Evolutionary conservation across 2,888 invertebrate genomes (phyloP), one percentile per base, ranked within the genome.

Genomic region (Anthoptus insignis): DNA sequence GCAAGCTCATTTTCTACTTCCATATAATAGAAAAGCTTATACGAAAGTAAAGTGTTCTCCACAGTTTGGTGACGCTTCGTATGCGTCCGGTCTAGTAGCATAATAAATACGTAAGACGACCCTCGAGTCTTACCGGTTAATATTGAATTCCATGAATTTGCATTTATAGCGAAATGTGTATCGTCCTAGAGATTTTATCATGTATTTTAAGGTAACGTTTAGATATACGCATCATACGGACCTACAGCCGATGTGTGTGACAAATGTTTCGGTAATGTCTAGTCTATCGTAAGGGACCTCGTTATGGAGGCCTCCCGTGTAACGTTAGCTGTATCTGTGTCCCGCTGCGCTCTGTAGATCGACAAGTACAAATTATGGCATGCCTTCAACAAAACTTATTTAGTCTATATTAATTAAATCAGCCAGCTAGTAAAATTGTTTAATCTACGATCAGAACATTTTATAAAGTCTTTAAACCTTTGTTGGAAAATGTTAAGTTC

Each of bases 121-220:
- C 47, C 32, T 72, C 71, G 68, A 78, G 87, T 82, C 90, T 91
- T 91, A 89, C 82, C 79, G 78, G 75, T 81, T 86, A 81, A 86
- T 89, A 87, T 91, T 92, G 91, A 92, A 93, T 93, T 93, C 92
- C 92, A 91, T 92, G 92, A 93, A 93, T 92, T 92, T 93, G 93
- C 93, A 93, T 93, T 92, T 92, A 91, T 91, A 90, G 86, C 87
- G 89, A 91, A 90, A 89, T 89, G 89, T 89, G 84, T 91, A 87
- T 90, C 86, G 91, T 91, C 87, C 89, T 92, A 91, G 89, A 92
- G 90, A 91, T 91, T 91, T 88, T 89, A 89, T 88, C 87, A 87
- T 88, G 84, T 88, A 86, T 88, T 89, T n/a, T 91, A 89, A 90
- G 89, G 84, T 89, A 87, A 80, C 82, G 77, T 86, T 69, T 87